Percentiles rank a stretch among this genome's conserved stretches.
These are phyloP conservation scores for Deilephila porcellus DNA, from an alignment of 2,888 invertebrate genomes.

Conservation along the genomic window DNA sequence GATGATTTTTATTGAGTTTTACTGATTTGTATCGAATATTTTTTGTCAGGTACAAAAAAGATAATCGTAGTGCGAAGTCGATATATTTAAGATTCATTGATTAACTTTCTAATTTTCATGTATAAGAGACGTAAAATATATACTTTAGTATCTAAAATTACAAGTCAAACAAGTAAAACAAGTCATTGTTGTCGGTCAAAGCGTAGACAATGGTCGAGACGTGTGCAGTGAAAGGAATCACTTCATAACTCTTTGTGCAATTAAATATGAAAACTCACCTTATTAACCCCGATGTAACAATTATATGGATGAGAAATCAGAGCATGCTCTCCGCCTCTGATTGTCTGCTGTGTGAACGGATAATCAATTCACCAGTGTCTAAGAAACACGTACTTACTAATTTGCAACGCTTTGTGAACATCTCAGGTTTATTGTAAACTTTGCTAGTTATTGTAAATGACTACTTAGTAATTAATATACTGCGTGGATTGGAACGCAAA, in stretches of 20 bases:
- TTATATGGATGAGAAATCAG: slow-evolving; percentile 65
- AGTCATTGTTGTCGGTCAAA: slow-evolving; percentile 59
- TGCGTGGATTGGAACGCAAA: not conserved
- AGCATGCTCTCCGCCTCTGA: slow-evolving; percentile 51
- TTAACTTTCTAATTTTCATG: no score
- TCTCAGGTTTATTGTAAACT: not conserved
- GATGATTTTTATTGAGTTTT: no score
- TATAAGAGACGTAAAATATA: not conserved
- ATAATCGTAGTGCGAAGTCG: no score
- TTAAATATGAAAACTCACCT: slow-evolving; percentile 67
- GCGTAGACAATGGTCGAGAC: slow-evolving; percentile 52
- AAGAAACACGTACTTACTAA: slow-evolving; percentile 27
- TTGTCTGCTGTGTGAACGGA: slow-evolving; percentile 57
- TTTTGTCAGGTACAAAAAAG: no score
- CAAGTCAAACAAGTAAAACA: slow-evolving; percentile 43
- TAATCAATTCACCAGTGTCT: slow-evolving; percentile 49
- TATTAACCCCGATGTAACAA: slow-evolving; percentile 68
- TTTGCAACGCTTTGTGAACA: slow-evolving; percentile 16
- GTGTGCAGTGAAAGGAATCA: slow-evolving; percentile 67
- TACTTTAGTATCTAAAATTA: not conserved
- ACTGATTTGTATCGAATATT: no score
- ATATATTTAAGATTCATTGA: no score
- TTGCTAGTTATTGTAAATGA: not conserved
- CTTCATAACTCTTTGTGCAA: slow-evolving; percentile 55
- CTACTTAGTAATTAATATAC: not conserved